These are phyloP conservation scores for Philopotamus ludificatus DNA, from an alignment of 1,140 invertebrate species.

Conservation along the genomic window DNA sequence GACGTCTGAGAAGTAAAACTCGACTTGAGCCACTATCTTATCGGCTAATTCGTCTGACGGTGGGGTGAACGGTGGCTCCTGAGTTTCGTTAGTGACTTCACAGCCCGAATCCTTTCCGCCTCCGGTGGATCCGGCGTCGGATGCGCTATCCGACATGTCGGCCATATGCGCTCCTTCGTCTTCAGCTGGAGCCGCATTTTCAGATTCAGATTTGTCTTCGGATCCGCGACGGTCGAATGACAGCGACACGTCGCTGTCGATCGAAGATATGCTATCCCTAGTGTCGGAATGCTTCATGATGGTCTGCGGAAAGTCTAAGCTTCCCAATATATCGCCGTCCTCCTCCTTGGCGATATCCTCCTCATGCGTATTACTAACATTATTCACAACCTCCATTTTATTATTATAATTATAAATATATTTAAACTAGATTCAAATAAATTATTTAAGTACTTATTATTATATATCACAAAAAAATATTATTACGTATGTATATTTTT, in stretches of 20 bases:
- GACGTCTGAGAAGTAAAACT: conserved; percentile 93
- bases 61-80: conserved; percentile 58
- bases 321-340: conserved; percentile 27
- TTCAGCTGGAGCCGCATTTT: conserved; percentile 45
- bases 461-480: conserved; percentile 13
- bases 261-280: conserved; percentile 62
- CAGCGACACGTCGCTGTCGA: conserved; percentile 63
- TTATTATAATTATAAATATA: too few relatives aligned
- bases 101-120: conserved; percentile 64
- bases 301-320: conserved; percentile 16
- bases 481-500: not conserved
- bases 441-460: not conserved
- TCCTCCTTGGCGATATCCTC: conserved; percentile 34
- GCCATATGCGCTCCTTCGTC: conserved; percentile 58
- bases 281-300: conserved; percentile 54
- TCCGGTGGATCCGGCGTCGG: conserved; percentile 58
- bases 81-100: conserved; percentile 58
- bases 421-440: too few relatives aligned
- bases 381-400: conserved; percentile 19
- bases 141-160: conserved; percentile 64
- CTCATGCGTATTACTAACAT: not conserved
- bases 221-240: conserved; percentile 56
- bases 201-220: conserved; percentile 39
- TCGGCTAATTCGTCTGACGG: conserved; percentile 73
- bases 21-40: conserved; percentile 80